Evolutionary conservation across 2,113 vertebrate species (phyloP).

Genomic region (Gallinago jamesoni): DNA sequence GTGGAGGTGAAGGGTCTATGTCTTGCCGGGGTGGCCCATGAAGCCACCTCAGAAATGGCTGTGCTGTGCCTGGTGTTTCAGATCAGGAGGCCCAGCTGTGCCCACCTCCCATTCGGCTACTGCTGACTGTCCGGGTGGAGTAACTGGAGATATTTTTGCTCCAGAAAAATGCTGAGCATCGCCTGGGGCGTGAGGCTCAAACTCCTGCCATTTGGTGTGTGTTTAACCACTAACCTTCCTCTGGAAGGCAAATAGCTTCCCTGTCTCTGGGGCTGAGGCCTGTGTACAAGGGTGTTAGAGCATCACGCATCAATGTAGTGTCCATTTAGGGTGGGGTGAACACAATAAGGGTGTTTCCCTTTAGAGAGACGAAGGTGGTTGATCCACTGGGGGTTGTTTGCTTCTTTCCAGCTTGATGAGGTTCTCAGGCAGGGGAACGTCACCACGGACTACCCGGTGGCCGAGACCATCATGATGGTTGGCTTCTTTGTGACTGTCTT

Average conservation of each 20-base stretch:
- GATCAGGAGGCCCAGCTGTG: rapidly evolving
- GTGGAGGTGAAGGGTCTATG: rapidly evolving
- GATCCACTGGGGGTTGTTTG: not conserved
- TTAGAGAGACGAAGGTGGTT: rapidly evolving
- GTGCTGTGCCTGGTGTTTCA: not conserved
- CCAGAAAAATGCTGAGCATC: not conserved
- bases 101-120: rapidly evolving
- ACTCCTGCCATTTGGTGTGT: rapidly evolving
- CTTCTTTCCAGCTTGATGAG: conserved; percentile 73
- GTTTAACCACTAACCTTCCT: rapidly evolving
- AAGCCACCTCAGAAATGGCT: not conserved
- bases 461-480: conserved; percentile 90
- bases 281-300: rapidly evolving
- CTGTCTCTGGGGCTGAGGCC: rapidly evolving
- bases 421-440: conserved; percentile 79
- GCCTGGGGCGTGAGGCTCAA: not conserved
- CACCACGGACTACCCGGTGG: conserved; percentile 84
- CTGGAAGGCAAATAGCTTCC: not conserved
- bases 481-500: conserved; percentile 92
- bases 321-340: not conserved
- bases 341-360: rapidly evolving
- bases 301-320: rapidly evolving
- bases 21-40: rapidly evolving
- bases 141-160: rapidly evolving
- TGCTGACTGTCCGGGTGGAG: rapidly evolving